Evolutionary conservation across 2,888 invertebrate genomes (phyloP), one percentile per base, ranked within the genome.

Genomic region (Drosophila kambysellisi): DNA sequence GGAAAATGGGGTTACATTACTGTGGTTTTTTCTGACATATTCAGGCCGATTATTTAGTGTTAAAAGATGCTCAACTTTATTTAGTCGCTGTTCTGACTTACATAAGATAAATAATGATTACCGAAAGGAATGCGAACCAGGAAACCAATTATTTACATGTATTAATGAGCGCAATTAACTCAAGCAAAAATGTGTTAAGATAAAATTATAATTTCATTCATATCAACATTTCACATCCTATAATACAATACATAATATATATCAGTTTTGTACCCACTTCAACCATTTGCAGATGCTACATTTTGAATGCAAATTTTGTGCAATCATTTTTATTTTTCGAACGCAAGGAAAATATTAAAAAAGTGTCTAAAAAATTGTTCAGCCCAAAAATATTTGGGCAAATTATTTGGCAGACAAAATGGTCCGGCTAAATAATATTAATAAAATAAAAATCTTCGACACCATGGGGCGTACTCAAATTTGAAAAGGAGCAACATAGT

Each of bases 401-500:
- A 76, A 79, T 79, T 66, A 53, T 69, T 69, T 54, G 25, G 20
- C 61, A 48, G 17, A 35, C 50, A 30, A 60, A 71, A 53, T 66
- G 57, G 32, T 37, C 58, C 41, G 29, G 51, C 59, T 52, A 70
- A 78, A 75, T 73, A 68, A 81, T 80, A 70, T 81, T 76, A 76
- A 82, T 81, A 82, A 82, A 82, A 76, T 54, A 54, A 77, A 81
- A 81, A 58, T 67, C 39, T 30, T 8, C 59, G 51, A 35, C 37
- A 48, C 60, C 60, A 63, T 39, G 61, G 37, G 63, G 33, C 29
- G 37, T 11, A 37, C 20, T 39, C 20, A 30, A 66, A 67, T 81
- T 70, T 70, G 39, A 52, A 75, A 52, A 69, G 67, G 12, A 69
- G 17, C 64, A 70, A 41, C 37, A 56, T 51, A 54, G 39, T 17